These are phyloP conservation scores for Calypte anna DNA, from an alignment of 2,113 vertebrate genomes.

Conservation along the genomic window DNA sequence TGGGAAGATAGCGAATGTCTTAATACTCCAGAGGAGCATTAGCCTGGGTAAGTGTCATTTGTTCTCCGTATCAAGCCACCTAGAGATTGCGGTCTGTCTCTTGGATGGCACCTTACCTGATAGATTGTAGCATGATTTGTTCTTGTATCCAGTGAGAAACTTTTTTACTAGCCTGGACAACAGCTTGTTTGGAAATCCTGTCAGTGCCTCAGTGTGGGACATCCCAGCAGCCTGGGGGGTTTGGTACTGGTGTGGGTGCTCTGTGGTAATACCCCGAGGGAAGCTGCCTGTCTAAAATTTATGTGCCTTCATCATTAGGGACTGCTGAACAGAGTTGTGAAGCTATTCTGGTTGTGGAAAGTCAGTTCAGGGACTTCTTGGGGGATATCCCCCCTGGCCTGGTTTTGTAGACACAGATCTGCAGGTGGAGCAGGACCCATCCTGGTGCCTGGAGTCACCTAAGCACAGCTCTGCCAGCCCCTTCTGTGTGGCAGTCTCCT, in stretches of 20 bases:
- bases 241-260: background rate
- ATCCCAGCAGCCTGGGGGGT: background rate
- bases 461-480: background rate
- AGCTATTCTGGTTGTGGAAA: background rate
- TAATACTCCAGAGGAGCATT: background rate
- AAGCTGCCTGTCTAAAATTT: background rate
- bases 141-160: background rate
- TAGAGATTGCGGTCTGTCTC: background rate
- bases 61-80: background rate
- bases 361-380: rapidly evolving
- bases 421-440: background rate
- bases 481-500: background rate
- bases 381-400: background rate
- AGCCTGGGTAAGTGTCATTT: background rate
- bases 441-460: background rate
- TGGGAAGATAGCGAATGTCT: background rate
- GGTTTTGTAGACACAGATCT: background rate
- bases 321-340: background rate
- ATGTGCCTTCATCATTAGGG: background rate
- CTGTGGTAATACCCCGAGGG: background rate
- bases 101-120: background rate
- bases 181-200: background rate
- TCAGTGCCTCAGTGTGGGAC: background rate
- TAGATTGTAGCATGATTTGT: background rate
- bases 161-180: background rate